Evolutionary conservation across 2,888 invertebrate genomes (phyloP).

Genomic region (Pristionchus japonicus): DNA sequence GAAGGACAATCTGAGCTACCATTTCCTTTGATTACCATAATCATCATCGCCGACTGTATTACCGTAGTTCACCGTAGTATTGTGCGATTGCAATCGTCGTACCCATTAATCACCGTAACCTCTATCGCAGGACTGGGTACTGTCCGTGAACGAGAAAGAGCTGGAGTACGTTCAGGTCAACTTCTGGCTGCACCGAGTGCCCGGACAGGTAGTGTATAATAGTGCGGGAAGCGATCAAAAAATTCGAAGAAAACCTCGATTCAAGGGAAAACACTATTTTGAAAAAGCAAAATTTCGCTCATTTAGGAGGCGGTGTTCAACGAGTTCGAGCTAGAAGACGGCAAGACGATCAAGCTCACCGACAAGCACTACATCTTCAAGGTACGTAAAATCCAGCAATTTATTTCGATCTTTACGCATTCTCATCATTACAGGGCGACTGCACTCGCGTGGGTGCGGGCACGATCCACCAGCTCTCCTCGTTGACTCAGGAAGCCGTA

Average conservation of each 20-base stretch:
- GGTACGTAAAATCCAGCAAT: neutral
- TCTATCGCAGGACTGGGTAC: neutral
- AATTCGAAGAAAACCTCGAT: no score
- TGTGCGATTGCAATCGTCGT: no score
- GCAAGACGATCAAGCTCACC: constrained; percentile 68
- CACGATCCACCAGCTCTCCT: neutral
- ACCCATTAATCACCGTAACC: neutral
- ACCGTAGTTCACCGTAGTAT: no score
- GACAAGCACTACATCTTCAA: constrained; percentile 69
- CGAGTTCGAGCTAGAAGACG: constrained; percentile 58
- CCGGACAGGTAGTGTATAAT: constrained; percentile 52
- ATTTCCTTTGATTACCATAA: no score
- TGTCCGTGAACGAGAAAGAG: neutral
- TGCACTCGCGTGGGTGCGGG: neutral
- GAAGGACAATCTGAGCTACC: no score
- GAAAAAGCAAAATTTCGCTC: no score
- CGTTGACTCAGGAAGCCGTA: constrained; percentile 51
- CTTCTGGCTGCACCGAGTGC: constrained; percentile 71
- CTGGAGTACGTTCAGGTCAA: constrained; percentile 57
- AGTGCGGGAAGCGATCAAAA: no score
- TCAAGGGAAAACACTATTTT: no score
- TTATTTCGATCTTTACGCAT: neutral
- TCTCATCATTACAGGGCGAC: constrained; percentile 18
- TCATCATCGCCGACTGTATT: neutral
- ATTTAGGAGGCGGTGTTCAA: constrained; percentile 55